phyloP scores from a whole-genome alignment of 2,888 invertebrate genomes.

The Autographa pulchrina region DNA sequence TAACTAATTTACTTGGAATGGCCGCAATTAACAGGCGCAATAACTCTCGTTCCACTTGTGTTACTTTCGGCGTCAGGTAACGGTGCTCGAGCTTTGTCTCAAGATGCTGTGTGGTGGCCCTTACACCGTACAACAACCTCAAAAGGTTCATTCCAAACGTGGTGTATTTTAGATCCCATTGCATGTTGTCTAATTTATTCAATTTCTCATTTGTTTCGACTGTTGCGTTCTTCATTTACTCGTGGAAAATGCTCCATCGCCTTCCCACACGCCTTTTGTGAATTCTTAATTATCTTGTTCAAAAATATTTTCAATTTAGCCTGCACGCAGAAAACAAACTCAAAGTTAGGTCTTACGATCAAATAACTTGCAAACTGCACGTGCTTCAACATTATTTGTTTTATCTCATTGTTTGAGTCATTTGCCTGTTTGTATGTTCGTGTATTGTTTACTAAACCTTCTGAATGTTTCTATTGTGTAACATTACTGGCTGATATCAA shows the following conservation, averaged over 20 bases:
- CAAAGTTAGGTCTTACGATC: too few species aligned
- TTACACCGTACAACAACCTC: slow-evolving; percentile 16
- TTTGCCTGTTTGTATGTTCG: not conserved
- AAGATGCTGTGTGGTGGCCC: slow-evolving; percentile 62
- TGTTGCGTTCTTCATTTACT: too few species aligned
- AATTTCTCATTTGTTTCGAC: too few species aligned
- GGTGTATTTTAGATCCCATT: not conserved
- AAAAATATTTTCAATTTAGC: too few species aligned
- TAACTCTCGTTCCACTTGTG: slow-evolving; percentile 82
- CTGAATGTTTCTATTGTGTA: slow-evolving; percentile 54
- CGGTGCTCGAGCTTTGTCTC: slow-evolving; percentile 82
- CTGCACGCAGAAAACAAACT: too few species aligned
- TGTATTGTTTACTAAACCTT: slow-evolving; percentile 60
- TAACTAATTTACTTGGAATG: slow-evolving; percentile 70
- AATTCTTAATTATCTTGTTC: too few species aligned
- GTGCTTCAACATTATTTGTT: not conserved
- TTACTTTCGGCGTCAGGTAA: slow-evolving; percentile 82
- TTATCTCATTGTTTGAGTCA: not conserved
- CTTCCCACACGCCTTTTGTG: too few species aligned
- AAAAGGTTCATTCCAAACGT: slow-evolving; percentile 29
- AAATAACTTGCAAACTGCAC: too few species aligned
- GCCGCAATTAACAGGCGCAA: slow-evolving; percentile 79
- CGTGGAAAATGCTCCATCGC: too few species aligned
- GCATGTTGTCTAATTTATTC: too few species aligned
- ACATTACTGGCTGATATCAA: slow-evolving; percentile 33